A percentile compares a stretch with the other conserved stretches of the same genome.
phyloP scores from a whole-genome alignment of 1,140 invertebrate species.

The Drosophila gunungcola region DNA sequence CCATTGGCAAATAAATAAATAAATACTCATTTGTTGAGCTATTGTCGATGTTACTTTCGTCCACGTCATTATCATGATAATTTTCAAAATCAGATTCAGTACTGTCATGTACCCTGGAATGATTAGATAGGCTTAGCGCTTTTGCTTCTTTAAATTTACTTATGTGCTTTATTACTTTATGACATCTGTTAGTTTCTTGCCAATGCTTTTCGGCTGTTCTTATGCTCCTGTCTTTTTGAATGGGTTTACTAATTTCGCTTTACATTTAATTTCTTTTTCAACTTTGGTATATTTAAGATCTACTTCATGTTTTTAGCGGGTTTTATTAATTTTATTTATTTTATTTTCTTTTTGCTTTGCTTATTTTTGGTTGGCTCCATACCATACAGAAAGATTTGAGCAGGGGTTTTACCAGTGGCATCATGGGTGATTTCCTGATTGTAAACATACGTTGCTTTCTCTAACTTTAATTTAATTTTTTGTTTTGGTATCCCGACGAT shows the following conservation, averaged over 20 bases:
- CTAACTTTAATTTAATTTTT: too few relatives aligned
- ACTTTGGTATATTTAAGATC: not conserved
- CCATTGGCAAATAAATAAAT: too few relatives aligned
- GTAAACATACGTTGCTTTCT: too few relatives aligned
- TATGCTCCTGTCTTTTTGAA: not conserved
- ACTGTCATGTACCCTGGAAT: not conserved
- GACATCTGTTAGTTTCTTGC: not conserved
- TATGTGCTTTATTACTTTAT: not conserved
- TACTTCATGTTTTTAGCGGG: not conserved
- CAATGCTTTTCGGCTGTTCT: not conserved
- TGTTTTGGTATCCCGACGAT: too few relatives aligned
- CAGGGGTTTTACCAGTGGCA: not conserved
- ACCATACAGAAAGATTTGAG: not conserved
- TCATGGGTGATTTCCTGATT: not conserved
- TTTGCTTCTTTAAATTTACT: not conserved
- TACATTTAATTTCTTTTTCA: not conserved
- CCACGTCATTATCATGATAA: not conserved
- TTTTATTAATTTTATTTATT: not conserved
- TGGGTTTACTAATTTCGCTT: not conserved
- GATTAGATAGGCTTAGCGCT: not conserved
- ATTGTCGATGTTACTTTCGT: not conserved
- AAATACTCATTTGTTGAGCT: not conserved
- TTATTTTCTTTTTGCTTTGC: not conserved
- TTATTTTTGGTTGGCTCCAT: not conserved
- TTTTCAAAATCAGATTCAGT: not conserved